Percentiles rank a stretch among this genome's conserved stretches.
Conservation (phyloP, 2,888 invertebrate genomes). For the Ormia ochracea region DNA sequence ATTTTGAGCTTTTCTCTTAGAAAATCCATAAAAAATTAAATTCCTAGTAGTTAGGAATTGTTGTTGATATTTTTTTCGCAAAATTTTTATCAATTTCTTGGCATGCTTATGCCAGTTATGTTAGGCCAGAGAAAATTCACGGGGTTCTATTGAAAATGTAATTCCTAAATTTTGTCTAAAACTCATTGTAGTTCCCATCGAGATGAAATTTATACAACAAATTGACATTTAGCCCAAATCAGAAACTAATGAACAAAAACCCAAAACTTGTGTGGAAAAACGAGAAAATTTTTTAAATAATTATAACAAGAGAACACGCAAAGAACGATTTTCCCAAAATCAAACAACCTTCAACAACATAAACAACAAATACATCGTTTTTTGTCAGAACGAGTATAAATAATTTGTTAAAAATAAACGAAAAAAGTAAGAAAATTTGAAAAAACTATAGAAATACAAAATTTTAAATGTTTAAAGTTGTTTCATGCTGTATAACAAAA, state of each 20-base stretch:
- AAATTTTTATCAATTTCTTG: too few relatives aligned
- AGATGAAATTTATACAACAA: constrained; percentile 5
- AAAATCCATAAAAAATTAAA: too few relatives aligned
- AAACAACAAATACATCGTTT: constrained; percentile 30
- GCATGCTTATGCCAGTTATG: too few relatives aligned
- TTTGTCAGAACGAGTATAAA: constrained; percentile 14
- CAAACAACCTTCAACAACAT: constrained; percentile 25
- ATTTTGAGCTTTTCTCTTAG: too few relatives aligned
- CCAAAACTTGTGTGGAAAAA: neutral
- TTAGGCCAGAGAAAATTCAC: too few relatives aligned
- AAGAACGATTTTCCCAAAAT: constrained; percentile 34
- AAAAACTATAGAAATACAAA: neutral
- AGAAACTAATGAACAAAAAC: neutral
- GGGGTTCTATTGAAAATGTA: too few relatives aligned
- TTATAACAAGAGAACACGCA: constrained; percentile 13
- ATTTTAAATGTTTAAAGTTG: neutral
- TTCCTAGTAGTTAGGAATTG: too few relatives aligned
- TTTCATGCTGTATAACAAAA: constrained; percentile 37
- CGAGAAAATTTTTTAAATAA: constrained; percentile 8
- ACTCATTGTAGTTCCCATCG: neutral
- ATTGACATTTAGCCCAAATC: constrained; percentile 38
- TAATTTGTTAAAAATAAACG: neutral
- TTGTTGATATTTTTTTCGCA: too few relatives aligned
- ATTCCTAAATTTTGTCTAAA: constrained; percentile 2
- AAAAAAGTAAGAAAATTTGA: constrained; percentile 13